A percentile compares a stretch with the other conserved stretches of the same genome.
Conservation (phyloP, 2,113 vertebrate genomes). For the Heliornis fulica region DNA sequence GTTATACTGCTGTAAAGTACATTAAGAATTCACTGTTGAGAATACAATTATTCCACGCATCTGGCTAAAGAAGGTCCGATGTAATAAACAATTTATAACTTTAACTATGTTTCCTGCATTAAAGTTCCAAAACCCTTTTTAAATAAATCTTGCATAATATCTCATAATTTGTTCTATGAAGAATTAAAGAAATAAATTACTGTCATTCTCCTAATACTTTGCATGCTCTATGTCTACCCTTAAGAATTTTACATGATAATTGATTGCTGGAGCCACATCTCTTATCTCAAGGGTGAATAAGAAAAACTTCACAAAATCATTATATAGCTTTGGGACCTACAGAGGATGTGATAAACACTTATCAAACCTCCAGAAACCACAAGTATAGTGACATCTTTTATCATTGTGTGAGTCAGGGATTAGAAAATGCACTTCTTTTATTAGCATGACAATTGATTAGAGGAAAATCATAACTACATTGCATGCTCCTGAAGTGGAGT, state of each 20-base stretch:
- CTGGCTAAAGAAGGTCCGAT: not conserved
- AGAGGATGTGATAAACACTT: not conserved
- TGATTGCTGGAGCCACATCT: not conserved
- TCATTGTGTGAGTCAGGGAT: not conserved
- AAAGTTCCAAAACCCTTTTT: not conserved
- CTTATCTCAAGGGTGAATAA: not conserved
- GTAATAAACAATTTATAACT: slow-evolving; percentile 43
- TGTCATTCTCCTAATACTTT: not conserved
- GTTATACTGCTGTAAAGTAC: slow-evolving; percentile 52
- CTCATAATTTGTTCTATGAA: slow-evolving; percentile 19
- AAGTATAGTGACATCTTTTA: not conserved
- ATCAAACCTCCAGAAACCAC: not conserved
- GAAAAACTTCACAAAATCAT: not conserved
- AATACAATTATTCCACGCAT: not conserved
- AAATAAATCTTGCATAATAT: not conserved
- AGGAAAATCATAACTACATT: not conserved
- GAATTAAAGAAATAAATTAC: slow-evolving; percentile 37
- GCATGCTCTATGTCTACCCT: not conserved
- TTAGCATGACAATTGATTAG: not conserved
- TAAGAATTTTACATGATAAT: slow-evolving; percentile 2
- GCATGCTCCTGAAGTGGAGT: not conserved
- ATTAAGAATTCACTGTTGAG: slow-evolving; percentile 24
- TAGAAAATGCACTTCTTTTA: not conserved
- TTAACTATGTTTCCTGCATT: not conserved
- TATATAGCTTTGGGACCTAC: slow-evolving; percentile 4